These are phyloP conservation scores for Epizoanthus fatuus DNA, from an alignment of 92 coral and sea anemone genomes.

Conservation along the genomic window DNA sequence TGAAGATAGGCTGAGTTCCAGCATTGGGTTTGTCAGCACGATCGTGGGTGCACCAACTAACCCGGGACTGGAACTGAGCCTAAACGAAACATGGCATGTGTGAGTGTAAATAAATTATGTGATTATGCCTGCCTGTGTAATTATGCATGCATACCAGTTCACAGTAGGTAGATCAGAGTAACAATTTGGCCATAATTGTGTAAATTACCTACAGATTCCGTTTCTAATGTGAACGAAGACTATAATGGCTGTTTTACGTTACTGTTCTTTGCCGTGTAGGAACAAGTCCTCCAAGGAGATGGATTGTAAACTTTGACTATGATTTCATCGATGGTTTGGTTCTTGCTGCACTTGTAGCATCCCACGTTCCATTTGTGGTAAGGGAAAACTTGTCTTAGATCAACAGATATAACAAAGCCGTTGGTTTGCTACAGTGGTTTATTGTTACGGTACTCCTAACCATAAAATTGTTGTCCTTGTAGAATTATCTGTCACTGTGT, in stretches of 20 bases:
- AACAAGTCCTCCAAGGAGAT: conserved; percentile 86
- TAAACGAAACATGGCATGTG: too few relatives aligned
- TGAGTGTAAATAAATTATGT: not conserved
- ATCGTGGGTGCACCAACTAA: too few relatives aligned
- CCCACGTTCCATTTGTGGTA: conserved; percentile 96
- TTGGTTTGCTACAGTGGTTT: not conserved
- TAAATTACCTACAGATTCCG: not conserved
- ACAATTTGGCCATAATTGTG: not conserved
- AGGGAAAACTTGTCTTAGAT: conserved; percentile 11
- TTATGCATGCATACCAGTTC: not conserved
- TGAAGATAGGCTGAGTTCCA: too few relatives aligned
- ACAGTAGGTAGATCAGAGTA: not conserved
- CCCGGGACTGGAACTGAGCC: too few relatives aligned
- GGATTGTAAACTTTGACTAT: conserved; percentile 98
- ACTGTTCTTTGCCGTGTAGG: not conserved
- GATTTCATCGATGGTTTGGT: conserved; percentile 99
- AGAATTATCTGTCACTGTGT: not conserved
- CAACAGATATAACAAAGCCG: not conserved
- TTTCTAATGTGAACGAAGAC: not conserved
- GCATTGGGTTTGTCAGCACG: too few relatives aligned
- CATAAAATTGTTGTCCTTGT: not conserved
- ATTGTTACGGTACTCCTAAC: not conserved
- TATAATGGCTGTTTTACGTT: too few relatives aligned
- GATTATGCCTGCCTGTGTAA: not conserved
- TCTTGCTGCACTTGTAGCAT: conserved; percentile 90